Conservation (phyloP, 2,113 vertebrate species). For the Bos javanicus region DNA sequence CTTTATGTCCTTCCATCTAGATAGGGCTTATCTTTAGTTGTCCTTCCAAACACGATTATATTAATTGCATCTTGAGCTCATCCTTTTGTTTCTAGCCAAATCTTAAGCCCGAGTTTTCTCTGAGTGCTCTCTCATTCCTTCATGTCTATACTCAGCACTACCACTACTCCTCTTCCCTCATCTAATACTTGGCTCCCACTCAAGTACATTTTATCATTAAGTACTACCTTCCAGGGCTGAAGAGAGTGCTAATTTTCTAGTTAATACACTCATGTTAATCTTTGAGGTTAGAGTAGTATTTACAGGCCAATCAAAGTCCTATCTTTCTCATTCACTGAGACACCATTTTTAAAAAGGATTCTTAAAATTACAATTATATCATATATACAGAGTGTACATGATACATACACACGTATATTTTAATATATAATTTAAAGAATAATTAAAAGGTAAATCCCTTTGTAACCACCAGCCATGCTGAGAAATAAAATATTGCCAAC, state of each 20-base stretch:
- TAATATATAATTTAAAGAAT: background rate
- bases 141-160: background rate
- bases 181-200: background rate
- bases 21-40: background rate
- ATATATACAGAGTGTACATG: background rate
- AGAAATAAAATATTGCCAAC: background rate
- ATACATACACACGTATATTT: background rate
- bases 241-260: background rate
- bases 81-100: background rate
- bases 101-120: background rate
- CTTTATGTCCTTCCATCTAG: background rate
- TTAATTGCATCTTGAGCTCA: background rate
- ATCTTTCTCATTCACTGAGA: background rate
- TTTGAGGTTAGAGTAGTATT: background rate
- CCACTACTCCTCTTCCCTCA: background rate
- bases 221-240: background rate
- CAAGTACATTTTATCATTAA: background rate
- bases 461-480: background rate
- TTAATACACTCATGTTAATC: background rate
- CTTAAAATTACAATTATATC: background rate
- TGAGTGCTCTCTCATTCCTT: background rate
- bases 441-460: conserved; percentile 1
- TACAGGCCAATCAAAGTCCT: background rate
- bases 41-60: background rate
- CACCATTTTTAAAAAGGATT: background rate